Base-by-base conservation (phyloP, 1,140 invertebrate species). In the Carposina sasakii region DNA sequence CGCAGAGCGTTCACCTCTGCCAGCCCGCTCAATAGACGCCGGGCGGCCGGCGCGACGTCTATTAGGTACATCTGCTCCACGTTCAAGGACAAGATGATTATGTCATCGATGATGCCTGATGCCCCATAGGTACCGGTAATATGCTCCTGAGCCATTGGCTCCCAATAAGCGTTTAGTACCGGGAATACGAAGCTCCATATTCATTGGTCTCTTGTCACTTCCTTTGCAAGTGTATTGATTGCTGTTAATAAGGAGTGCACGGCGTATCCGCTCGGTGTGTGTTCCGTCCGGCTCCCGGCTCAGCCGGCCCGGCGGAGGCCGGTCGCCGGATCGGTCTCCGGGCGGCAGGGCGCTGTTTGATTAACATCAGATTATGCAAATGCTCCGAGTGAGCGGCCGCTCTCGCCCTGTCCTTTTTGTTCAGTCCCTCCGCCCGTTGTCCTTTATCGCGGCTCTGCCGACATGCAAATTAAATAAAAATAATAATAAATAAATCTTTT, bases 301-400 rank as follows among this genome's bases (percentile, higher is more conserved):
- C 36, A 8, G 17, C 10, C 16, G n/a, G n/a, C n/a, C n/a, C 33
- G 41, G 24, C 12, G 48, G 44, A 23, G 33, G 19, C 28, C 33
- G 40, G 30, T 26, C 44, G 42, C 19, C 22, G 22, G 53, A 48
- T 12, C 21, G 28, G 20, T 19, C 19, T 20, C 57, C 56, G 63
- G 61, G 50, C 44, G 37, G 48, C 22, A 19, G 42, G 28, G 31
- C 54, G 44, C 46, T 68, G 66, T 77, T 79, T 83, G 79, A 81
- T 83, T 81, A 79, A 72, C 74, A 83, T 83, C 79, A 76, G 79
- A 81, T 81, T 83, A 83, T 83, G 77, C 77, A 81, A 84, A 84
- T 83, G 66, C 72, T 66, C 57, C 69, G 67, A 71, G 60, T 70
- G 67, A 77, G 70, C 77, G 71, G 72, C 67, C 73, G 74, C 75